phyloP scores from a whole-genome alignment of 2,888 invertebrate genomes.

The Belgica antarctica region DNA sequence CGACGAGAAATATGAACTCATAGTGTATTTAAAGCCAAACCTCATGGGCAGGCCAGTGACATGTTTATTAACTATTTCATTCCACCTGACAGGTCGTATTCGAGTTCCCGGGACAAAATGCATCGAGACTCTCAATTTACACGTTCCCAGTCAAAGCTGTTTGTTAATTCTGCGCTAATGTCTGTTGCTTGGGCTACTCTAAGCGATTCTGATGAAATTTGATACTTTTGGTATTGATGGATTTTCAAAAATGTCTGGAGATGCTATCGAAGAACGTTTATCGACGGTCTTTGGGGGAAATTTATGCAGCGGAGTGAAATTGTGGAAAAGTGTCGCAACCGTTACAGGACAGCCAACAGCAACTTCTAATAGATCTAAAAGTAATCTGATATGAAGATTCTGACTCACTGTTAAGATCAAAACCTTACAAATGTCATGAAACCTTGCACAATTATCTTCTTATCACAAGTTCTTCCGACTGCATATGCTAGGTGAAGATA shows the following conservation, averaged over 20 bases:
- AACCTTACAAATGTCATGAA: too few species aligned
- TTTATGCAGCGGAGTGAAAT: not conserved
- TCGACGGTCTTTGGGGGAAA: not conserved
- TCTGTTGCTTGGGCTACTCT: not conserved
- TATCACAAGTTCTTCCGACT: too few species aligned
- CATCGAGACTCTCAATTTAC: constrained; percentile 6
- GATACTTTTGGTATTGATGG: not conserved
- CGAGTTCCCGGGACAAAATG: not conserved
- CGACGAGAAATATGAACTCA: constrained; percentile 11
- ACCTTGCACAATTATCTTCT: too few species aligned
- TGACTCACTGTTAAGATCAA: too few species aligned
- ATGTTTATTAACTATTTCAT: constrained; percentile 31
- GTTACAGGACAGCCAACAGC: too few species aligned
- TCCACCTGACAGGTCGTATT: constrained; percentile 14
- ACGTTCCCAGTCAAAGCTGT: not conserved
- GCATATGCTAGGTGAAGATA: too few species aligned
- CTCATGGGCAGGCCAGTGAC: constrained; percentile 20
- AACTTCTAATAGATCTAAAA: too few species aligned
- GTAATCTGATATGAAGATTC: too few species aligned
- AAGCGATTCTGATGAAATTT: constrained; percentile 3
- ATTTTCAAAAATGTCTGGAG: not conserved
- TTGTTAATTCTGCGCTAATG: constrained; percentile 24
- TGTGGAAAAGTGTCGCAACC: too few species aligned
- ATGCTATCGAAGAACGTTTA: not conserved
- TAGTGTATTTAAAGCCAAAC: not conserved